phyloP scores from a whole-genome alignment of 2,113 vertebrate species.

The Turnix velox region DNA sequence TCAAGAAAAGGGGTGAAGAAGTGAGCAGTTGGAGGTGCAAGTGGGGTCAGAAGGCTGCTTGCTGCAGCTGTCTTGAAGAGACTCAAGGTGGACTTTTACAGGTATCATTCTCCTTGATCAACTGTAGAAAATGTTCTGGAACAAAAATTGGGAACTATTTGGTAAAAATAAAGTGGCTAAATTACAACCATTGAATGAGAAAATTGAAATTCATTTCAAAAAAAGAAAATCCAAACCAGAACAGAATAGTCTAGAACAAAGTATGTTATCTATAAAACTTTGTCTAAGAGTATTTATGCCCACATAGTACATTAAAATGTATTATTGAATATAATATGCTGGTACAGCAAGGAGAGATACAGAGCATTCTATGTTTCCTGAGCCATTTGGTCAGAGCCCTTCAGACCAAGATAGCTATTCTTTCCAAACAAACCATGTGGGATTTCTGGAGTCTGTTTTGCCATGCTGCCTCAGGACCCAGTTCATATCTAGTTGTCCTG shows the following conservation, averaged over 20 bases:
- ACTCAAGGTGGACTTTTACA: neutral
- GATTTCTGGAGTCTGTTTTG: neutral
- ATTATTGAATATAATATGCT: neutral
- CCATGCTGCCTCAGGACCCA: neutral
- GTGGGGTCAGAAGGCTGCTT: neutral
- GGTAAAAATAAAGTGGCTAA: neutral
- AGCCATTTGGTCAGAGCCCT: neutral
- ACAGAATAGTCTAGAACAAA: conserved; percentile 14
- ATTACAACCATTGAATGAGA: neutral
- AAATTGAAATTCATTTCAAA: neutral
- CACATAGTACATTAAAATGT: conserved; percentile 28
- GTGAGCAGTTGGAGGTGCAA: neutral
- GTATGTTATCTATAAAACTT: neutral
- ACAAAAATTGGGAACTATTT: neutral
- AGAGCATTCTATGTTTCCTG: neutral
- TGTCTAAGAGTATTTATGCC: conserved; percentile 18
- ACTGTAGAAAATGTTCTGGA: neutral
- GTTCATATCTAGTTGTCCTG: neutral
- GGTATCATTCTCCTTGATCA: neutral
- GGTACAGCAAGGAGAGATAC: neutral
- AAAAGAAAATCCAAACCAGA: neutral
- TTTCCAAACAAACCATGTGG: neutral
- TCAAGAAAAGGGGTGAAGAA: neutral
- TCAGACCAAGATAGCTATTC: neutral
- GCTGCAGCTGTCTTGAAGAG: neutral